Conservation (phyloP, 1,140 invertebrate genomes). For the Eufriesea mexicana region DNA sequence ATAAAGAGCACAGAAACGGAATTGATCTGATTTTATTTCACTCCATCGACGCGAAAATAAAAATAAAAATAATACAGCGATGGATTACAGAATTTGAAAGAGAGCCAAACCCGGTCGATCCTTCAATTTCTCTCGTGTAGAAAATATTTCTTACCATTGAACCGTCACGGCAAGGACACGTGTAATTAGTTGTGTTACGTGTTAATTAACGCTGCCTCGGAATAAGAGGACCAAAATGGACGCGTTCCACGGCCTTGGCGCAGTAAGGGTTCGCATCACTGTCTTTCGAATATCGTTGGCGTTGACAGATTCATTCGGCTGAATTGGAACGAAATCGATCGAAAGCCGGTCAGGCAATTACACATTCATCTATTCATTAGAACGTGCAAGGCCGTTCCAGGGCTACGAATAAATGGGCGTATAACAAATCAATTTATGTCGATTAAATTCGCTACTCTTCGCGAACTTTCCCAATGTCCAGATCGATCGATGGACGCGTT, state of each 20-base stretch:
- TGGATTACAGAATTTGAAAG: too few species aligned
- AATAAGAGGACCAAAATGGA: not conserved
- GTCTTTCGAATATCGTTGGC: conserved; percentile 6
- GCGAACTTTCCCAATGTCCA: not conserved
- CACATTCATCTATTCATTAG: conserved; percentile 16
- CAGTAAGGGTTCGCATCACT: not conserved
- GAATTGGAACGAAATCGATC: conserved; percentile 31
- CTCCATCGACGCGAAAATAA: too few species aligned
- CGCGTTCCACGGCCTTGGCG: not conserved
- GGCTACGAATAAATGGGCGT: not conserved
- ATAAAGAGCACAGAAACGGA: too few species aligned
- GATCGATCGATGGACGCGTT: not conserved
- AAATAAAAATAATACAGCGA: too few species aligned
- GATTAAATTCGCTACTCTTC: not conserved
- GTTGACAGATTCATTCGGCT: conserved; percentile 17
- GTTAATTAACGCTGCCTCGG: conserved; percentile 10
- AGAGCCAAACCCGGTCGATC: too few species aligned
- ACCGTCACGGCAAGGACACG: not conserved
- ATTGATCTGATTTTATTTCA: too few species aligned
- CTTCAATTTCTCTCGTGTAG: too few species aligned
- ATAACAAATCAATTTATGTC: not conserved
- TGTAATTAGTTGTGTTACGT: not conserved
- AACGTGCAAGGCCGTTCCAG: conserved; percentile 1
- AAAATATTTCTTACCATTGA: too few species aligned
- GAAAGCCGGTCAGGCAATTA: conserved; percentile 22